Percentiles rank a stretch among this genome's conserved stretches.
Evolutionary conservation across 2,888 invertebrate species (phyloP).

Genomic region (Nephrotoma flavescens): DNA sequence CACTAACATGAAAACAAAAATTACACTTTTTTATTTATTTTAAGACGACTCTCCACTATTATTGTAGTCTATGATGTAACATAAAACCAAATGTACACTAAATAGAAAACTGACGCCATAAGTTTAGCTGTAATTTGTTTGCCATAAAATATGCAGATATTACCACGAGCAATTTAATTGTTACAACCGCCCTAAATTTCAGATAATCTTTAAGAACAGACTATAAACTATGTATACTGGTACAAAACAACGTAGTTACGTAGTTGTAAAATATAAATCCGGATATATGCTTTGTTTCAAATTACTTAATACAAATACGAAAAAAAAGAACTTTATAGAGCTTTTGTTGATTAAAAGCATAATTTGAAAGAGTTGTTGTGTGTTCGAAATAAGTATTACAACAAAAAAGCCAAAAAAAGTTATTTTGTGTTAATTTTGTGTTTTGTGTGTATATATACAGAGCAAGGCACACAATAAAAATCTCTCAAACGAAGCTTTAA

Average conservation of each 20-base stretch:
- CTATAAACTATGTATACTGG: neutral
- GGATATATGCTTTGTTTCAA: neutral
- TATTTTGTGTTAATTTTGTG: neutral
- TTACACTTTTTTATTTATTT: no score
- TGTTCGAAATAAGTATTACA: neutral
- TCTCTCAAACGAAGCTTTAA: neutral
- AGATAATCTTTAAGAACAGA: neutral
- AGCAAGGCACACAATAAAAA: neutral
- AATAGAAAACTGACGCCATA: neutral
- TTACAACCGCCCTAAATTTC: neutral
- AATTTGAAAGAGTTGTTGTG: neutral
- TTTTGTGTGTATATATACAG: neutral
- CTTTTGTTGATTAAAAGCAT: neutral
- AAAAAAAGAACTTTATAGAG: neutral
- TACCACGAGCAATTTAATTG: neutral
- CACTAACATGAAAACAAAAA: no score
- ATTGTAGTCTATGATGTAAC: neutral
- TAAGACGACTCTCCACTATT: no score
- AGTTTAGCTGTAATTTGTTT: neutral
- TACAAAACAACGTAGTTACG: neutral
- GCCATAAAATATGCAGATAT: neutral
- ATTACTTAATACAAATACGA: neutral
- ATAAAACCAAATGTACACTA: neutral
- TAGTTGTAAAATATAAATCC: neutral
- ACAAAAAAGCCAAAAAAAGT: neutral